phyloP scores from a whole-genome alignment of 1,140 invertebrate species.

The Pygmarrhopalites habei region DNA sequence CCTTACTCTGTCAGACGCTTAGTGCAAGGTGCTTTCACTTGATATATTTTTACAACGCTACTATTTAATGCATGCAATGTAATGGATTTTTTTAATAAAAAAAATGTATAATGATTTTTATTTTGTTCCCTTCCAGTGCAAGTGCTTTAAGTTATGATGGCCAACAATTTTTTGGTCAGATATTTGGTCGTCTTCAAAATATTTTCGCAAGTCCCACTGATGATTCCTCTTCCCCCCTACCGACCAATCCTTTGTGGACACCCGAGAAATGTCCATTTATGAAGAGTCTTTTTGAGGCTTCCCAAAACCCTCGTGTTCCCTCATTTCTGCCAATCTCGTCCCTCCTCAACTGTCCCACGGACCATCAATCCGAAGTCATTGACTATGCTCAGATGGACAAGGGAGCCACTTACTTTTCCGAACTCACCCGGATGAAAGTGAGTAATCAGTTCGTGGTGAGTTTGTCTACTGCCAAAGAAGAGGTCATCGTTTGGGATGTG shows the following conservation, averaged over 20 bases:
- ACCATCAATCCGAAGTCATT: slow-evolving; percentile 3
- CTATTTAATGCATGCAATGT: too few species aligned
- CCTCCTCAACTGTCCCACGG: slow-evolving; percentile 23
- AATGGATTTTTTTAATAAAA: too few species aligned
- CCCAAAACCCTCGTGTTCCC: slow-evolving; percentile 24
- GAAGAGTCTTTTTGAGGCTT: slow-evolving; percentile 24
- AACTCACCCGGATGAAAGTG: slow-evolving; percentile 52
- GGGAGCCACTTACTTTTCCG: slow-evolving; percentile 44
- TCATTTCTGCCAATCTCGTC: slow-evolving; percentile 34
- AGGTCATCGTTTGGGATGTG: slow-evolving; percentile 72
- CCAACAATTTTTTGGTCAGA: slow-evolving; percentile 60
- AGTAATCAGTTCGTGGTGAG: slow-evolving; percentile 61
- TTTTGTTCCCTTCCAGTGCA: too few species aligned
- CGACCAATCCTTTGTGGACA: slow-evolving; percentile 38
- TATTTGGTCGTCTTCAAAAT: slow-evolving; percentile 50
- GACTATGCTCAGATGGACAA: slow-evolving; percentile 22
- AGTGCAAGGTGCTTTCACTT: too few species aligned
- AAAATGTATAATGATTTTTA: too few species aligned
- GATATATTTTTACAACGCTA: too few species aligned
- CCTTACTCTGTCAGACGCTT: slow-evolving; percentile 56
- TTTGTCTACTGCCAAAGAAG: slow-evolving; percentile 61
- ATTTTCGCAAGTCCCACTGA: slow-evolving; percentile 22
- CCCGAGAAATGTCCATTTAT: slow-evolving; percentile 41
- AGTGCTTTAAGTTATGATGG: slow-evolving; percentile 64
- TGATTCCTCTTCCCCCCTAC: too few species aligned